These are phyloP conservation scores for Junonia oenone DNA, from an alignment of 2,888 invertebrate genomes.

Conservation along the genomic window DNA sequence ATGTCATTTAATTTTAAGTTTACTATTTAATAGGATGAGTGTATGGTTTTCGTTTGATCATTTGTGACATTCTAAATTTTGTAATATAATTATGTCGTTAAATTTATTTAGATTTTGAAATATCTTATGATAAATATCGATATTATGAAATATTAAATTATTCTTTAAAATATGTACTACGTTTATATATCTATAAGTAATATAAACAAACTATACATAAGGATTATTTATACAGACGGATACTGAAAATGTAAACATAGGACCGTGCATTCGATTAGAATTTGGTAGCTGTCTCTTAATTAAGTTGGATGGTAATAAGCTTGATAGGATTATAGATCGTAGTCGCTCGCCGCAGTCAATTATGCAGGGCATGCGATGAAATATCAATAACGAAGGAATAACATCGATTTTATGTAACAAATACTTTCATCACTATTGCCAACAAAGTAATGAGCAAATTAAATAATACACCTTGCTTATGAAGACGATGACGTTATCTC, in stretches of 20 bases:
- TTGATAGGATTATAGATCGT: constrained; percentile 13
- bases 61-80: too few species aligned
- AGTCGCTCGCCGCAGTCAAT: constrained; percentile 18
- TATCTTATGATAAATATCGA: too few species aligned
- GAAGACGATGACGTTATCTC: too few species aligned
- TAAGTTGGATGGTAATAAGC: constrained; percentile 19
- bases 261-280: background rate
- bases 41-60: too few species aligned
- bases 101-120: too few species aligned
- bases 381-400: constrained; percentile 51
- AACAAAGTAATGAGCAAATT: too few species aligned
- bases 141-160: too few species aligned
- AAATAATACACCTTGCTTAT: too few species aligned
- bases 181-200: too few species aligned
- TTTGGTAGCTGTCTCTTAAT: constrained; percentile 12
- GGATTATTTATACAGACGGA: background rate
- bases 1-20: background rate
- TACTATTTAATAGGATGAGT: background rate
- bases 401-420: constrained; percentile 13
- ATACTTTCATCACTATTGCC: constrained; percentile 6
- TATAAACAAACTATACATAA: too few species aligned
- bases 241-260: background rate
- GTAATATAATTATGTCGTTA: too few species aligned
- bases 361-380: constrained; percentile 47
- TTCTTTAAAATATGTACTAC: too few species aligned